phyloP scores from a whole-genome alignment of 2,888 invertebrate genomes.

The Patella caerulea region DNA sequence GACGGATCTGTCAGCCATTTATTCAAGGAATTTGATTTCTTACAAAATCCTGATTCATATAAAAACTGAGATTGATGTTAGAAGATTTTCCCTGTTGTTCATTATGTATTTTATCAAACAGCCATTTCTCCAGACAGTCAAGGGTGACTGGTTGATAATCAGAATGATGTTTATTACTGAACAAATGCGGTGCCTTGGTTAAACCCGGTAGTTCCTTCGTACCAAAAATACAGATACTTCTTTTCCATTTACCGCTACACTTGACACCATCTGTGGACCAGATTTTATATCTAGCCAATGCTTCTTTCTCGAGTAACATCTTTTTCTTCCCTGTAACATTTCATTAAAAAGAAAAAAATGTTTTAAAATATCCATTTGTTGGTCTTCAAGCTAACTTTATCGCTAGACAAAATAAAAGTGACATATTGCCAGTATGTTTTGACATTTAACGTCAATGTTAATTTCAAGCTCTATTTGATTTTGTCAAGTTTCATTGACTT shows the following conservation, averaged over 20 bases:
- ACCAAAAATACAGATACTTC: conserved; percentile 18
- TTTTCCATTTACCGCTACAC: conserved; percentile 12
- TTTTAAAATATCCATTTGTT: no score
- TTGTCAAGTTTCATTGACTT: no score
- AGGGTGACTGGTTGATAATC: not conserved
- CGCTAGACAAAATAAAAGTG: no score
- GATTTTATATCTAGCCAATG: not conserved
- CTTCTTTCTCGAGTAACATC: not conserved
- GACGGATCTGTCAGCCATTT: no score
- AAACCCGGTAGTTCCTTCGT: conserved; percentile 13
- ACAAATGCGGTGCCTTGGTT: conserved; percentile 3
- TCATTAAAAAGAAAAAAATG: no score
- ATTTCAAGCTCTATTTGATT: no score
- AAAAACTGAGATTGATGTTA: not conserved
- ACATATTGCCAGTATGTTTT: no score
- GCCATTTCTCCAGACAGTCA: conserved; percentile 21
- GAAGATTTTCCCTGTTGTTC: not conserved
- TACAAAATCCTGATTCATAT: not conserved
- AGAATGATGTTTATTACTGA: conserved; percentile 15
- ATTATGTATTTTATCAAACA: not conserved
- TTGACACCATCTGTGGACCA: not conserved
- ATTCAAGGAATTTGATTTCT: not conserved
- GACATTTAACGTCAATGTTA: no score
- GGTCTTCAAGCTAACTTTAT: no score
- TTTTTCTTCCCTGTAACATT: no score